A percentile compares a stretch with the other conserved stretches of the same genome.
Evolutionary conservation across 2,113 vertebrate species (phyloP).

Genomic region (Tetrao urogallus): DNA sequence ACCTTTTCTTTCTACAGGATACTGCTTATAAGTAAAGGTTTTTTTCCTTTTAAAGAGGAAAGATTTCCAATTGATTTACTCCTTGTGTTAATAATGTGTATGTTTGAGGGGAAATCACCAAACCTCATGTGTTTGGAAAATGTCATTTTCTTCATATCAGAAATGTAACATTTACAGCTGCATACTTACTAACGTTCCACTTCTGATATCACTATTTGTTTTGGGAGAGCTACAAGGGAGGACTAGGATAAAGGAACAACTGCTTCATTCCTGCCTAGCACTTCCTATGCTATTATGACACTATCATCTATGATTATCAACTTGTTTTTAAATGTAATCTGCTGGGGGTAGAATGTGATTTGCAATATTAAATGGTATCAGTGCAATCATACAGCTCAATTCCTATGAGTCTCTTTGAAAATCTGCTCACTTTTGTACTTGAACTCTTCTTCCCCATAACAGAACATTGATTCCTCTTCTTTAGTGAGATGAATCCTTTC

Average conservation of each 20-base stretch:
- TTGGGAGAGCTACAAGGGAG: background rate
- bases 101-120: background rate
- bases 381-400: background rate
- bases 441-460: conserved; percentile 28
- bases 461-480: conserved; percentile 28
- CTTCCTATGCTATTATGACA: conserved; percentile 11
- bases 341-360: conserved; percentile 34
- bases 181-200: background rate
- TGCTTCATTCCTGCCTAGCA: background rate
- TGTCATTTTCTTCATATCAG: background rate
- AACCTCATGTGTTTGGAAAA: background rate
- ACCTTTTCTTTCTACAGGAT: background rate
- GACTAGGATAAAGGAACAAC: background rate
- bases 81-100: background rate
- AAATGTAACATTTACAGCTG: background rate
- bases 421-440: conserved; percentile 58
- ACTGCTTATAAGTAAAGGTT: background rate
- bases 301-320: conserved; percentile 54
- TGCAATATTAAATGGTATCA: conserved; percentile 58
- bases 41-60: background rate
- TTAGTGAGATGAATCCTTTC: background rate
- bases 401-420: conserved; percentile 37
- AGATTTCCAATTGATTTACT: background rate
- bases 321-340: conserved; percentile 48
- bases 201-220: background rate